Conservation (phyloP, 1,140 invertebrate genomes). For the Triops cancriformis region DNA sequence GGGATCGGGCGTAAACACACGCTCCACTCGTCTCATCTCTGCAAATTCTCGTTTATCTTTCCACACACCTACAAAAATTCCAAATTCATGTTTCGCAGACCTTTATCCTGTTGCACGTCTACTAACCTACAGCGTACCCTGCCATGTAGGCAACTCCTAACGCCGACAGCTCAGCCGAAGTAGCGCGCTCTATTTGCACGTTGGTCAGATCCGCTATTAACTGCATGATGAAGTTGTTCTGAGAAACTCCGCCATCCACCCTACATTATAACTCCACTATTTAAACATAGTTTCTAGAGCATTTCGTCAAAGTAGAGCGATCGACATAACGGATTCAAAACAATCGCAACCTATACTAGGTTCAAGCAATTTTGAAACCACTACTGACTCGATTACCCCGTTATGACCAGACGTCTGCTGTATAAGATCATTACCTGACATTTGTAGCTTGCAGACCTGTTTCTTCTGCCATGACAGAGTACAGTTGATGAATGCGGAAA, state of each 20-base stretch:
- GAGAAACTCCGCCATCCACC: conserved; percentile 85
- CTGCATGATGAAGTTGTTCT: conserved; percentile 83
- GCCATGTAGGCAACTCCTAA: conserved; percentile 71
- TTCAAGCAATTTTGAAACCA: conserved; percentile 24
- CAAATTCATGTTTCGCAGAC: background rate
- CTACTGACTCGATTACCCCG: no score
- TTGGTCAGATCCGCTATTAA: conserved; percentile 70
- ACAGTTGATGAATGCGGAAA: conserved; percentile 70
- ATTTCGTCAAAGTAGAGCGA: background rate
- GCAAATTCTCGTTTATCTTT: background rate
- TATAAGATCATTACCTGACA: conserved; percentile 48
- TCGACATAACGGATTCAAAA: no score
- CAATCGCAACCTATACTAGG: background rate
- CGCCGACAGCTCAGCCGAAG: conserved; percentile 60
- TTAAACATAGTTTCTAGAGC: conserved; percentile 1
- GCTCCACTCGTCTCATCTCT: background rate
- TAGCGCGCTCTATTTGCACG: conserved; percentile 58
- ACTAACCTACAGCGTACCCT: conserved; percentile 41
- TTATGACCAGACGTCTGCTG: no score
- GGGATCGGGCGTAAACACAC: background rate
- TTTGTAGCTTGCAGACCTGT: conserved; percentile 48
- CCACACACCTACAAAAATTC: conserved; percentile 7
- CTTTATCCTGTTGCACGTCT: background rate
- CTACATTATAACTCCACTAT: conserved; percentile 44
- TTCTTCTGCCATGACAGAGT: conserved; percentile 57